Base-by-base conservation (phyloP, 2,888 invertebrate species). In the Myopa tessellatipennis region DNA sequence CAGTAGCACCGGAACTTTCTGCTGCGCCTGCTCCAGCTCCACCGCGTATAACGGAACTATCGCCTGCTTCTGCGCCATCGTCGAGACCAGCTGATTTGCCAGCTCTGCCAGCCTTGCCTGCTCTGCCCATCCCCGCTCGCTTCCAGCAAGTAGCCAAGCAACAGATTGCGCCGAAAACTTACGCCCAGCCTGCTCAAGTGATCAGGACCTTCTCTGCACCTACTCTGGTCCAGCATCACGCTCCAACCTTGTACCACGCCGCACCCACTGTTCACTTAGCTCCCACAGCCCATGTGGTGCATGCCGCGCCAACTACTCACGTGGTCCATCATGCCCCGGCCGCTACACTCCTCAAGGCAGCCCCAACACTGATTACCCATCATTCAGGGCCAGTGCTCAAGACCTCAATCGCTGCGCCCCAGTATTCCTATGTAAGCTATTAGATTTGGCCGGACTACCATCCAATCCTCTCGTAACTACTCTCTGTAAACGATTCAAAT, bases 361-460 rank as follows among this genome's bases (percentile, higher is more conserved):
- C 63, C 12, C 80, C 81, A 2, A 50, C 80, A 67, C 69, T 82
- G 34, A 81, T 82, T 36, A 72, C 82, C 16, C 80, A 81, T 4
- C 86, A 84, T 4, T 18, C 77, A 77, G 82, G 83, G 70, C 85
- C 86, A 7, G 71, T 86, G 76, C 67, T 85, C 40, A 83, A 82
- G 76, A 80, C 83, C 10, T 78, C 85, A 6, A 61, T 85, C 60
- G 82, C 83, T 45, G 72, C 82, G 10, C 81, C 83, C 40, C 85
- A 86, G 80, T 82, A 85, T 79, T 86, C 87, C 4, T 86, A 85
- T 76, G 85, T 85, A 14, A 85, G 83, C 77, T 86, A 85, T 36
- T 72, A 60, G 68, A 65, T 18, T 14, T 40, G 40, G 40, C 40
- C 4, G 40, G 40, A 40, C 40, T 4, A 40, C 40, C 40, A 40